Evolutionary conservation across 30 jellyfish, hydroid and myxozoan species (phyloP).

Genomic region (Morbakka virulenta): DNA sequence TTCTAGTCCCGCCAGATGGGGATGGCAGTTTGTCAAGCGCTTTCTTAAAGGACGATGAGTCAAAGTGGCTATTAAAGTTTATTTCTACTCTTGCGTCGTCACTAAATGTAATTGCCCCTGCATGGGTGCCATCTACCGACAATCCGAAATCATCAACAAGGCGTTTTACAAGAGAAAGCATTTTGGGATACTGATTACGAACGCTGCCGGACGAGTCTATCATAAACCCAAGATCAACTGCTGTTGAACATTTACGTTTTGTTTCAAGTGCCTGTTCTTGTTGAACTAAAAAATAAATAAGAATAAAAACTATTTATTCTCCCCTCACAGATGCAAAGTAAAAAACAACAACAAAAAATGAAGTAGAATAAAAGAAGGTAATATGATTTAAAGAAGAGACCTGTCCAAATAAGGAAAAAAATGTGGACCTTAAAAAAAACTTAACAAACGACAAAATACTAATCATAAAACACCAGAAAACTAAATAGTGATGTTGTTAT

Average conservation of each 20-base stretch:
- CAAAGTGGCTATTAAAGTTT: conserved; percentile 30
- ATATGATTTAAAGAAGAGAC: too few relatives aligned
- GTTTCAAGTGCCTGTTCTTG: not conserved
- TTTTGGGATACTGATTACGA: conserved; percentile 46
- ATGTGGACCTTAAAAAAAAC: too few relatives aligned
- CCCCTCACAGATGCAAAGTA: too few relatives aligned
- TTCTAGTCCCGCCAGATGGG: conserved; percentile 76
- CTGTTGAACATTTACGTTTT: conserved; percentile 12
- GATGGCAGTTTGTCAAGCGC: conserved; percentile 58
- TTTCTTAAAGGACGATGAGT: conserved; percentile 6
- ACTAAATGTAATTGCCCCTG: conserved; percentile 64
- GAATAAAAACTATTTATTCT: too few relatives aligned
- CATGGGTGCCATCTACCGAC: conserved; percentile 44
- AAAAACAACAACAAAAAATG: too few relatives aligned
- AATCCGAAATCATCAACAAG: conserved; percentile 51
- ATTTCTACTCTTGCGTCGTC: conserved; percentile 41
- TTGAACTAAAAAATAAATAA: too few relatives aligned
- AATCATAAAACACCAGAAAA: too few relatives aligned
- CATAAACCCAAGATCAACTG: conserved; percentile 62
- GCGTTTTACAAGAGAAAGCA: conserved; percentile 12
- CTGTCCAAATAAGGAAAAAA: too few relatives aligned
- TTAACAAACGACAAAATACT: too few relatives aligned
- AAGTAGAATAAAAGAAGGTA: too few relatives aligned
- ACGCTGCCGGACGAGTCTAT: conserved; percentile 89
- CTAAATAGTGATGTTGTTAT: too few relatives aligned